Conservation (phyloP, 1,140 invertebrate species). For the Plutomurus gul region DNA sequence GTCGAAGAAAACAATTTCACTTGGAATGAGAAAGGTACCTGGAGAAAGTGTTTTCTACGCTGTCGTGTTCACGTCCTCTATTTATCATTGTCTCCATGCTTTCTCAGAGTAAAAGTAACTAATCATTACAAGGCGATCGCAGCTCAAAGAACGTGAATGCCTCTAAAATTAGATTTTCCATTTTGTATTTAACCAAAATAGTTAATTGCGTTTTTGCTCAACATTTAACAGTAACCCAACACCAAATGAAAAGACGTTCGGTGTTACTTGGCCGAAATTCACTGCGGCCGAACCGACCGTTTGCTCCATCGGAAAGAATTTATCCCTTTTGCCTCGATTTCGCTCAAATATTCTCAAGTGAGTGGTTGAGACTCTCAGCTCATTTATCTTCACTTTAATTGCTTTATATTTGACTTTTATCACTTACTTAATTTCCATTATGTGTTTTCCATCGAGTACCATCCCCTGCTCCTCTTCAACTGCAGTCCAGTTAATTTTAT, state of each 20-base stretch:
- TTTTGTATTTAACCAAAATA: neutral
- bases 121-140: too few relatives aligned
- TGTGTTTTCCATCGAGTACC: constrained; percentile 16
- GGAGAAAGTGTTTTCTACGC: too few relatives aligned
- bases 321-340: constrained; percentile 42
- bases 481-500: neutral
- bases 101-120: too few relatives aligned
- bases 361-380: constrained; percentile 12
- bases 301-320: constrained; percentile 36
- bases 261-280: constrained; percentile 49
- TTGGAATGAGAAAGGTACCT: too few relatives aligned
- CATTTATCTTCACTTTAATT: constrained; percentile 42
- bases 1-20: too few relatives aligned
- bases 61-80: too few relatives aligned
- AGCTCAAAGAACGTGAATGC: too few relatives aligned
- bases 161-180: neutral
- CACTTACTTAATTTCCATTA: constrained; percentile 48
- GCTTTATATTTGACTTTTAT: constrained; percentile 51
- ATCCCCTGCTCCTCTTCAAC: neutral
- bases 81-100: too few relatives aligned
- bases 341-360: constrained; percentile 51
- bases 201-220: constrained; percentile 13
- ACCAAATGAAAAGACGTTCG: constrained; percentile 32
- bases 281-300: constrained; percentile 44
- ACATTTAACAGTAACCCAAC: constrained; percentile 48